These are phyloP conservation scores for Drosophila demipolita DNA, from an alignment of 2,888 invertebrate species.

Conservation along the genomic window DNA sequence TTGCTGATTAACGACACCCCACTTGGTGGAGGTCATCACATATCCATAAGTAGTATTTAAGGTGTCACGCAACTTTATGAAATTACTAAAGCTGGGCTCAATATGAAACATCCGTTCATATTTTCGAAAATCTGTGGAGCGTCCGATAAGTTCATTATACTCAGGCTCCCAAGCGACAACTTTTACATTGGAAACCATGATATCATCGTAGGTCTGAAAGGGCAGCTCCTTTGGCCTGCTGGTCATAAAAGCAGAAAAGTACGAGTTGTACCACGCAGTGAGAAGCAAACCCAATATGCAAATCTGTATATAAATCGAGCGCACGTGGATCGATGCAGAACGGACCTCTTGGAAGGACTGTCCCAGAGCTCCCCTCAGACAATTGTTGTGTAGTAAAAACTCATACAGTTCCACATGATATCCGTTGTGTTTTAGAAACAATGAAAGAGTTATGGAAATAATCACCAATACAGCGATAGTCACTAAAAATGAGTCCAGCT, in stretches of 20 bases:
- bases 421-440: constrained; percentile 57
- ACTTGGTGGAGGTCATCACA: constrained; percentile 67
- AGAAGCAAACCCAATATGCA: constrained; percentile 79
- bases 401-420: constrained; percentile 53
- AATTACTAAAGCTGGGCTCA: constrained; percentile 58
- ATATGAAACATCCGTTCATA: constrained; percentile 70
- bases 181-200: constrained; percentile 64
- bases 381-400: constrained; percentile 76
- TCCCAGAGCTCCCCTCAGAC: constrained; percentile 76
- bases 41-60: constrained; percentile 72
- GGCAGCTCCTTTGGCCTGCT: constrained; percentile 71
- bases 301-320: constrained; percentile 77
- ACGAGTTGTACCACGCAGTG: constrained; percentile 80
- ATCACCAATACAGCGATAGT: constrained; percentile 56
- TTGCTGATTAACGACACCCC: constrained; percentile 74
- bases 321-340: constrained; percentile 62
- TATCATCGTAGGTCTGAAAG: constrained; percentile 69
- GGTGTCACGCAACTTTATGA: constrained; percentile 64
- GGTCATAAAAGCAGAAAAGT: constrained; percentile 80
- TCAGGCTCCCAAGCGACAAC: constrained; percentile 66
- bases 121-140: constrained; percentile 42
- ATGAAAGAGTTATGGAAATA: constrained; percentile 67
- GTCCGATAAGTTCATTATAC: constrained; percentile 56
- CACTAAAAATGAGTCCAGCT: constrained; percentile 61
- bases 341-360: constrained; percentile 75